Base-by-base conservation (phyloP, 2,888 invertebrate genomes). In the Amblyjoppa fuscipennis region DNA sequence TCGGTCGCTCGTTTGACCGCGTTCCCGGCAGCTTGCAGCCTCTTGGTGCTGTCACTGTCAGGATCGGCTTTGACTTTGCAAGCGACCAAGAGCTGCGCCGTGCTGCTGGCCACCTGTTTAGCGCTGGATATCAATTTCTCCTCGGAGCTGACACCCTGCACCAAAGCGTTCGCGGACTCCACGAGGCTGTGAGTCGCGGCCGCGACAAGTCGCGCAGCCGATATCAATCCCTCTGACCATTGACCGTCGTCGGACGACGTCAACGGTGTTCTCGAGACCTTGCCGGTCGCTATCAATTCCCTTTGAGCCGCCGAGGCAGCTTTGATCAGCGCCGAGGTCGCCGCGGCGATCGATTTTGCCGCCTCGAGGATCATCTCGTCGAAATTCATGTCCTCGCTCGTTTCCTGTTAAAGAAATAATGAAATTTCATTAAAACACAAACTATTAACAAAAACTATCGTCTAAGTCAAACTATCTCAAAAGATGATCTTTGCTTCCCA, bases 291-390 rank as follows among this genome's bases (percentile, higher is more conserved):
- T 69, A 99, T 99, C 0, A 99, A 96, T 92, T 99, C 99, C 84
- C 98, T 95, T 94, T 99, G 99, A 0, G 99, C 99, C 5, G 98
- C 98, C 81, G 98, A 98, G 0, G 99, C 99, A 0, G 99, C 99
- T 90, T 99, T 97, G 0, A 99, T 98, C 4, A 99, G 95, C 0
- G 99, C 99, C 0, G 99, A 98, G 0, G 99, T 99, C 0, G 99
- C 99, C 0, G 98, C 97, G 89, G 99, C 98, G 90, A 99, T 99
- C 2, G 98, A 98, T 95, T 99, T 99, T 59, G 99, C 99, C 0
- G 99, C 99, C 93, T 99, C 99, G 91, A 99, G 95, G 90, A 99
- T 99, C 97, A 99, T 99, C 95, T 99, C 99, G 94, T 99, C 99
- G 94, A 99, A 99, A 95, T 99, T 99, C 95, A 99, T 96, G 88